Base-by-base conservation (phyloP, 1,140 invertebrate genomes). In the Batillaria attramentaria region DNA sequence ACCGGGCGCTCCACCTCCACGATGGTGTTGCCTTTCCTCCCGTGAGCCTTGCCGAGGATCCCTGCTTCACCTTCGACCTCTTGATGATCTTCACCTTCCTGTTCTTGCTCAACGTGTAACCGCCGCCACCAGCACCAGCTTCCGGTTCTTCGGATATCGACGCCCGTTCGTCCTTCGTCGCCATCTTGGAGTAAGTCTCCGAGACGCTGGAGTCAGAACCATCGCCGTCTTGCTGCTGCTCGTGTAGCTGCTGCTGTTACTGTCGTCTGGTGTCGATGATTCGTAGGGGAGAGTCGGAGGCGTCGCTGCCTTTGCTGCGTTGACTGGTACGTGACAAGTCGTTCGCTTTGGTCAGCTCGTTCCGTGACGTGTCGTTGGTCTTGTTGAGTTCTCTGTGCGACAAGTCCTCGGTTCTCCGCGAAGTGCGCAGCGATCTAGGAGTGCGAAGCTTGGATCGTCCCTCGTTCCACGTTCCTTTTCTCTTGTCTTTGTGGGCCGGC, bases 1-100 rank as follows among this genome's bases (percentile, higher is more conserved):
- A 70, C 50, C 20, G 57, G 57, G 57, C 57, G 57, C 57, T 60
- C 57, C 57, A 60, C 57, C 57, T 60, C 57, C 24, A 60, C 57
- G 20, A 60, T 28, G n/a, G n/a, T n/a, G n/a, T n/a, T 50, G 10
- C 46, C 46, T 50, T 69, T 41, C 24, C 37, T 65, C 31, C 62
- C n/a, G 39, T 24, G 3, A 24, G 20, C 4, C 41, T 28, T 24
- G 20, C 39, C 33, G 39, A 70, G 62, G 5, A 35, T 3, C 6
- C 10, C 68, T 20, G 28, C 24, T 43, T 70, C 10, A 28, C 50
- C 68, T 28, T 43, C 41, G 68, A 8, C 33, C 41, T 39, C 28
- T 43, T 70, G 68, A 46, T 70, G 68, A 70, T 31, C 39, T 37
- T 70, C 20, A 46, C 68, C 33, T 70, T 46, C 39, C 28, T 31